These are phyloP conservation scores for Macrotus californicus DNA, from an alignment of 2,113 vertebrate genomes.

Conservation along the genomic window DNA sequence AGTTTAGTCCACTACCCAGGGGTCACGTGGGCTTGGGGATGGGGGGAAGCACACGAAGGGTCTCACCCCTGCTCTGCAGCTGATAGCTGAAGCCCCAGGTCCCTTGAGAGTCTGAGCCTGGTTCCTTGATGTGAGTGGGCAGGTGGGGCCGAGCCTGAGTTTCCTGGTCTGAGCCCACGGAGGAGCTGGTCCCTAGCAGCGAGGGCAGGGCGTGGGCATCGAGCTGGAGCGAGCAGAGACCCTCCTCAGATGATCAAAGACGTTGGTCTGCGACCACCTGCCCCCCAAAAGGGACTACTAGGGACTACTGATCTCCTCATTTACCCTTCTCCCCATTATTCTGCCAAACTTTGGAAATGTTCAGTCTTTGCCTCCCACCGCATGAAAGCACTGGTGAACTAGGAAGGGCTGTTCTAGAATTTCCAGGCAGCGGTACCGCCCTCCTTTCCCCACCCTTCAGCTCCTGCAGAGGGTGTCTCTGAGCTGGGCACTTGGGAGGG, in stretches of 20 bases:
- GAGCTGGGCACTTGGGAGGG: background rate
- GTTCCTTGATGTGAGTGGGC: background rate
- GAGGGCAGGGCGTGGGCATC: background rate
- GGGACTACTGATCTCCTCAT: background rate
- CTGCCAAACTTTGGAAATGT: background rate
- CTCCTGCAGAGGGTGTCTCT: background rate
- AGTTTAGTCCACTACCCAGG: background rate
- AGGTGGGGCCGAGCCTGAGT: accelerated
- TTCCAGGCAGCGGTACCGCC: background rate
- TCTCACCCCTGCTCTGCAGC: background rate
- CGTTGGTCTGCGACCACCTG: accelerated
- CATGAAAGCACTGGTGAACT: background rate
- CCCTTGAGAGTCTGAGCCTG: background rate
- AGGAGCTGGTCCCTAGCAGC: accelerated
- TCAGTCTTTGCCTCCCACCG: background rate
- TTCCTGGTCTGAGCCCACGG: background rate
- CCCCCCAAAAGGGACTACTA: background rate
- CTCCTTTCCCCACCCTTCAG: accelerated
- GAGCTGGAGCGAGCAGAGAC: background rate
- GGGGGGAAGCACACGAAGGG: background rate
- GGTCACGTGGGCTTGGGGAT: background rate
- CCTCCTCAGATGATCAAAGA: background rate
- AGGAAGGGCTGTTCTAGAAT: background rate
- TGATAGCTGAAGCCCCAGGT: background rate
- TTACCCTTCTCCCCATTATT: too few relatives aligned